Conservation (phyloP, 92 coral and sea anemone species). For the Chrysogorgia sp. region DNA sequence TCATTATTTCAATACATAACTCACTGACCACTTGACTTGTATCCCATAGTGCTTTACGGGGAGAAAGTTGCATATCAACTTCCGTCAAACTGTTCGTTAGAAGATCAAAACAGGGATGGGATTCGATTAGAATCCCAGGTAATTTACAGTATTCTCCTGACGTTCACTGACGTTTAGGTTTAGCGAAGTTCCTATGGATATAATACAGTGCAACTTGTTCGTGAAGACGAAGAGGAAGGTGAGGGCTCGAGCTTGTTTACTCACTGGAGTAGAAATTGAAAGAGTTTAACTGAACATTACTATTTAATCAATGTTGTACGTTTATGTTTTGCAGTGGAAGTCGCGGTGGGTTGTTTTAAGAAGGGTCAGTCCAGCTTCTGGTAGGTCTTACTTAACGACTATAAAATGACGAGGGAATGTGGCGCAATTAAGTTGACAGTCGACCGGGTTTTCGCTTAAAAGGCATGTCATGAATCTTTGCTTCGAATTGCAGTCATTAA, state of each 20-base stretch:
- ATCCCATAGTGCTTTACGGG: constrained; percentile 26
- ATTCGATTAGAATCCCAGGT: background rate
- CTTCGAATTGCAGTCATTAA: background rate
- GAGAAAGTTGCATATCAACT: background rate
- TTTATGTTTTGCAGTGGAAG: constrained; percentile 86
- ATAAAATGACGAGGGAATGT: background rate
- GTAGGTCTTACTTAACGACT: constrained; percentile 52
- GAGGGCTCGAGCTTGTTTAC: constrained; percentile 42
- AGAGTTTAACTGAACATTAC: background rate
- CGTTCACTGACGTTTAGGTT: background rate
- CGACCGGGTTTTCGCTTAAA: background rate
- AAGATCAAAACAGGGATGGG: constrained; percentile 28
- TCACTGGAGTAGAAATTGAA: background rate
- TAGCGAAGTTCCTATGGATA: constrained; percentile 27
- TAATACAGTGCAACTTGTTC: constrained; percentile 43
- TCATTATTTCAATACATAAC: too few species aligned
- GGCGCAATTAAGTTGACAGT: background rate
- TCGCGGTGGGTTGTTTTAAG: constrained; percentile 95
- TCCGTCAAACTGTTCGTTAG: background rate
- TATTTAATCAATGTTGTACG: constrained; percentile 37
- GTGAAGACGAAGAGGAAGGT: constrained; percentile 66
- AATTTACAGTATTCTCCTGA: background rate
- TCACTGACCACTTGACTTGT: too few species aligned
- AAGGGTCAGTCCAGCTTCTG: constrained; percentile 94
- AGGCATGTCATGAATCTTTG: constrained; percentile 8